A percentile compares a stretch with the other conserved stretches of the same genome.
phyloP scores from a whole-genome alignment of 2,888 invertebrate genomes.

The Anarsia innoxiella region DNA sequence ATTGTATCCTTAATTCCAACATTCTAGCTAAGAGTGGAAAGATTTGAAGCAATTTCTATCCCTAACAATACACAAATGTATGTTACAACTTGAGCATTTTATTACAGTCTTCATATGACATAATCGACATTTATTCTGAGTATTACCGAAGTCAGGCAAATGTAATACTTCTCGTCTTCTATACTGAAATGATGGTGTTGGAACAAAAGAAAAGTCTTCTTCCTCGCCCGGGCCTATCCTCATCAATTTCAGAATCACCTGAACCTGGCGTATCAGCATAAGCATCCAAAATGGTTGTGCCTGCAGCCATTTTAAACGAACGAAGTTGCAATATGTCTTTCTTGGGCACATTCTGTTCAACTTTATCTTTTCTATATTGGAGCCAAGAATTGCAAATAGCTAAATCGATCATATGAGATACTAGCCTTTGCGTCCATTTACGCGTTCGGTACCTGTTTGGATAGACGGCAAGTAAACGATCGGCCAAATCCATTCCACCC shows the following conservation, averaged over 20 bases:
- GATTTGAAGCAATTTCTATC: not conserved
- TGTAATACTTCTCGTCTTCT: not conserved
- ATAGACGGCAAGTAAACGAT: not conserved
- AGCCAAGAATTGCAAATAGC: not conserved
- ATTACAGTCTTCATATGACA: not conserved
- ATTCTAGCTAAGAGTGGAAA: not conserved
- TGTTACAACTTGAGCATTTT: not conserved
- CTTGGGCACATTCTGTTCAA: not conserved
- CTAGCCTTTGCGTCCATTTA: not conserved
- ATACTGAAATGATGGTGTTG: not conserved
- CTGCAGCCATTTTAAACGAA: not conserved
- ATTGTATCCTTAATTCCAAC: no score
- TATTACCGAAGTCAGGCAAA: not conserved
- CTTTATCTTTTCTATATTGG: not conserved
- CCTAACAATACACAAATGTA: not conserved
- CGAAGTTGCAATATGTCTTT: not conserved
- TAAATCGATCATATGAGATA: not conserved
- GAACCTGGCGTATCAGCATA: not conserved
- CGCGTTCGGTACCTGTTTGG: not conserved
- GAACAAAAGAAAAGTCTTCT: not conserved
- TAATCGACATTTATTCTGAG: not conserved
- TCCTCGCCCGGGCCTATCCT: not conserved
- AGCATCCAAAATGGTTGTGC: not conserved
- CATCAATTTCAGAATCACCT: not conserved
- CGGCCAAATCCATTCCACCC: not conserved